Percentiles rank a stretch among this genome's conserved stretches.
Evolutionary conservation across 2,113 vertebrate species (phyloP).

Genomic region (Phyllostomus hastatus): DNA sequence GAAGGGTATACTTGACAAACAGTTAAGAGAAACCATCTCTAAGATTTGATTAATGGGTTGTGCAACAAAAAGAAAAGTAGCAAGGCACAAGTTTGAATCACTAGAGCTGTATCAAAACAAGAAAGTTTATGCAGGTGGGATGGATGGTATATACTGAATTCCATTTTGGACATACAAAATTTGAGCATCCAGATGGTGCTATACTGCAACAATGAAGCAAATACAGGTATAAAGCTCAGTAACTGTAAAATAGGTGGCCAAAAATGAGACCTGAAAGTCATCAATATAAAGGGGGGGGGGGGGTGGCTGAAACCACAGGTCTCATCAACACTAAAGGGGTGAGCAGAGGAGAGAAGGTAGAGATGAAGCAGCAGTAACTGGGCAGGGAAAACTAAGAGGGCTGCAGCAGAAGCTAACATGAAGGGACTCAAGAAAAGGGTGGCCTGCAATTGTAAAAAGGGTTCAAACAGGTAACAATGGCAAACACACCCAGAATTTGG

Average conservation of each 20-base stretch:
- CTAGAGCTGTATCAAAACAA: background rate
- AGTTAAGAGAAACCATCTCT: background rate
- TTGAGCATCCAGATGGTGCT: background rate
- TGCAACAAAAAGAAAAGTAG: background rate
- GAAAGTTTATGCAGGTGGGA: background rate
- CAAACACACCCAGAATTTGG: background rate
- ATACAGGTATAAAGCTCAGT: background rate
- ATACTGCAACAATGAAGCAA: background rate
- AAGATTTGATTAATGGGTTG: background rate
- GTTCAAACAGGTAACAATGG: background rate
- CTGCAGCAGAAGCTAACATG: background rate
- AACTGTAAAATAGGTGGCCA: background rate
- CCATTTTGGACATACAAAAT: background rate
- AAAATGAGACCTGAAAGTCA: background rate
- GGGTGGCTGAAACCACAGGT: background rate
- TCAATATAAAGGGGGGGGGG: background rate
- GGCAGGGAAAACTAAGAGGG: background rate
- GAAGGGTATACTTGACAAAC: background rate
- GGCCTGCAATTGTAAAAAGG: background rate
- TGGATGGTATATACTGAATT: background rate
- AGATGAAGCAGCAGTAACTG: background rate
- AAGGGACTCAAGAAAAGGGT: background rate
- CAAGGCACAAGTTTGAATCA: background rate
- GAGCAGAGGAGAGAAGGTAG: background rate
- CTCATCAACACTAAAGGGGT: background rate